Evolutionary conservation across 1,140 invertebrate genomes (phyloP).

Genomic region (Temnothorax longispinosus): DNA sequence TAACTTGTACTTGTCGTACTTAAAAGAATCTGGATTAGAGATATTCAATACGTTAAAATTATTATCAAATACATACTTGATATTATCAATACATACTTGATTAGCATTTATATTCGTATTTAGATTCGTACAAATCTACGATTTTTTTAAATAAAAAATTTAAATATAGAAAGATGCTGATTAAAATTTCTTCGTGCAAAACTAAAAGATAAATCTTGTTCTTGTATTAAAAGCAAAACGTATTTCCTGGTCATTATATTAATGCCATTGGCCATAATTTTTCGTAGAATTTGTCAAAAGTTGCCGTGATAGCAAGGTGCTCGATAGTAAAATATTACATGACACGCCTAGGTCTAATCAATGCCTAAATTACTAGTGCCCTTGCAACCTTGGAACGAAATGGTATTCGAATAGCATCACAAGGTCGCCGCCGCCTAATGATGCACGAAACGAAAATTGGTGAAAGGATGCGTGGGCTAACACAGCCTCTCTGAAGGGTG

Average conservation of each 20-base stretch:
- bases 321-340: constrained; percentile 1
- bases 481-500: constrained; percentile 16
- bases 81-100: constrained; percentile 26
- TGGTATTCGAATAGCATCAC: neutral
- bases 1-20: neutral
- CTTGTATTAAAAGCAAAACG: neutral
- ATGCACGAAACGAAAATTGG: constrained; percentile 44
- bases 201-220: neutral
- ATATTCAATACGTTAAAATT: constrained; percentile 13
- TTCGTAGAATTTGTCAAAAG: neutral
- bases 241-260: constrained; percentile 15
- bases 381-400: constrained; percentile 16
- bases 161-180: neutral
- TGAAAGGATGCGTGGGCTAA: constrained; percentile 58
- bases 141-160: neutral
- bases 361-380: constrained; percentile 11
- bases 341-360: neutral
- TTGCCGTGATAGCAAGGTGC: neutral
- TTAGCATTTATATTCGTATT: neutral
- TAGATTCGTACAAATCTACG: neutral
- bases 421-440: constrained; percentile 14
- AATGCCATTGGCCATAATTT: neutral
- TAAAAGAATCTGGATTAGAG: neutral
- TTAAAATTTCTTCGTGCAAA: neutral
- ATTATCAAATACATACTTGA: constrained; percentile 18